A percentile compares a stretch with the other conserved stretches of the same genome.
phyloP scores from a whole-genome alignment of 2,113 vertebrate species.

The Lophura nycthemera region DNA sequence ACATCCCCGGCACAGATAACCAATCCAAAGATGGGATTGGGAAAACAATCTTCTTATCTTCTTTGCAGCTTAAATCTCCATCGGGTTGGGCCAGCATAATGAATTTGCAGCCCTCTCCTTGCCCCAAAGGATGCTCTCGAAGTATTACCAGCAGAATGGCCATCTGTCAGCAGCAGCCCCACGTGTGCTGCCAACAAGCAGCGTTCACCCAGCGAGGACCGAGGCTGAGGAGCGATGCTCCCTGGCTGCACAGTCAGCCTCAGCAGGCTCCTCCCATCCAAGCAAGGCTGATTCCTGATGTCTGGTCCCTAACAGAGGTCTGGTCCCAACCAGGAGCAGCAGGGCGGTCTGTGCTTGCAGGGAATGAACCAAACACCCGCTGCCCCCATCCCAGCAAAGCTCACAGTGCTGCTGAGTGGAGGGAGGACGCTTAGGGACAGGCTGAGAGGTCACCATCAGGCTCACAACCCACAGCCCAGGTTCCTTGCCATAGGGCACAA shows the following conservation, averaged over 20 bases:
- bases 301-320: neutral
- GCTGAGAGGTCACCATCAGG: neutral
- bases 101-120: slow-evolving; percentile 7
- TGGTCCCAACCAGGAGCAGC: neutral
- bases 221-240: no score
- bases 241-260: no score
- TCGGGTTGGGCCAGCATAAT: slow-evolving; percentile 28
- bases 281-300: neutral
- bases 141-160: slow-evolving; percentile 6
- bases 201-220: neutral
- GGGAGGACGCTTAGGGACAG: neutral
- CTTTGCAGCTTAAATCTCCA: slow-evolving; percentile 20
- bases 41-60: slow-evolving; percentile 44
- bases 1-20: fast-evolving
- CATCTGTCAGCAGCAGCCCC: slow-evolving; percentile 38
- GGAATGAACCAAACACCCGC: neutral
- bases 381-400: neutral
- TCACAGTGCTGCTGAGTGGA: neutral
- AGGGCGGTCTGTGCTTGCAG: neutral
- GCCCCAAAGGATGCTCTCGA: neutral
- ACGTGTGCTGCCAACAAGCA: neutral
- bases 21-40: neutral
- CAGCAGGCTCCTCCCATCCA: no score
- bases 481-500: neutral
- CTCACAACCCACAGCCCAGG: neutral